Evolutionary conservation across 2,113 vertebrate genomes (phyloP), one percentile per base, ranked within the genome.

Genomic region (Colossoma macropomum): DNA sequence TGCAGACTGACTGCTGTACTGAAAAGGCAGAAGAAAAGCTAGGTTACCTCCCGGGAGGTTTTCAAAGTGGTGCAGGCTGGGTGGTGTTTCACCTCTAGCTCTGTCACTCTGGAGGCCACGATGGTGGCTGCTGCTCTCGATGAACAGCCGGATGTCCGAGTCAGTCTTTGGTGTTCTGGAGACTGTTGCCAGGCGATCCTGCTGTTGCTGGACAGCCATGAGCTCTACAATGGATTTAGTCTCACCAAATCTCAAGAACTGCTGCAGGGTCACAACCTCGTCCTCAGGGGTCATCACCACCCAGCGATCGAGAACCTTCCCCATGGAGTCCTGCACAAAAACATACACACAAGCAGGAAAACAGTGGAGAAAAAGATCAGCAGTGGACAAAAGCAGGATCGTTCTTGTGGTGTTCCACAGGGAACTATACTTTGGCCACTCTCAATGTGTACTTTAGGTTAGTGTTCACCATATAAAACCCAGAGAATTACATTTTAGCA

Each of bases 161-260:
- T 93, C 93, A 71, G 90, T 89, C 90, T 96, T 96, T 79, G 94
- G 94, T 85, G 95, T 52, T 0, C 59, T 92, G 4, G 95, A 93
- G 69, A 96, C 93, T 78, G 94, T 91, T 80, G 95, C 93, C n/a
- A 91, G 93, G 82, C 90, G 95, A 70, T 89, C 93, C 91, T 94
- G 94, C 86, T 95, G 93, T 85, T 96, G 95, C 89, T 96, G 95
- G 91, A 96, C 95, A 82, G 94, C 94, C 98, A 99, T 99, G 87
- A 96, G 86, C 93, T 99, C 95, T 34, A 97, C 97, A 0, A 97
- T 97, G 88, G 97, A 95, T 79, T 96, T 97, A 0, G 98, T 99
- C 92, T 99, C 97, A 54, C 97, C 97, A 73, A 98, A 99, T 78
- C 97, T 96, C 85, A 98, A 92, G 92, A 98, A 98, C 92, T 98